These are phyloP conservation scores for Lumbricus terrestris DNA, from an alignment of 2,888 invertebrate species.

Conservation along the genomic window DNA sequence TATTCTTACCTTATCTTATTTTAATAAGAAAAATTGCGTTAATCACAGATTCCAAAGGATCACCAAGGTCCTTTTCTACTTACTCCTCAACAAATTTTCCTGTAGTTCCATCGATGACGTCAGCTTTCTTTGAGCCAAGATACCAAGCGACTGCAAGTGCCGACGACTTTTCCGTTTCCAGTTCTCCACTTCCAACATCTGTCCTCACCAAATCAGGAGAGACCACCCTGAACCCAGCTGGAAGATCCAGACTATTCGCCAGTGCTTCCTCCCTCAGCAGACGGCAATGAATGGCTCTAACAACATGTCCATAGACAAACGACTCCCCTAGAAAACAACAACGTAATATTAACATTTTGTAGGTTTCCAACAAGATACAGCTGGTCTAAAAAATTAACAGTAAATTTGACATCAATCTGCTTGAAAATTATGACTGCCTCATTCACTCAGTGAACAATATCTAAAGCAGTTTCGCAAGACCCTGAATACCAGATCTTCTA, in stretches of 20 bases:
- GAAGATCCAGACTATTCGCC: background rate
- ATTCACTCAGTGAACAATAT: no score
- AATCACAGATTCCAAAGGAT: background rate
- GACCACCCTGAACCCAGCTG: background rate
- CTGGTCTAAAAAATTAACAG: no score
- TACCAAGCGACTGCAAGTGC: constrained; percentile 22
- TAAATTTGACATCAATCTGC: no score
- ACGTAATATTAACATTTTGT: background rate
- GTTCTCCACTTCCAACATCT: constrained; percentile 8
- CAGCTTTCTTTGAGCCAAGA: background rate
- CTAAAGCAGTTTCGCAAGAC: no score
- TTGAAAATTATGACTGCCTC: no score
- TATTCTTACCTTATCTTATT: background rate
- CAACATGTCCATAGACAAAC: constrained; percentile 16
- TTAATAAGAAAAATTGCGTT: background rate
- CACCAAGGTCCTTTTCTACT: background rate
- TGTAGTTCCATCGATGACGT: constrained; percentile 28
- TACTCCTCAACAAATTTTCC: constrained; percentile 21
- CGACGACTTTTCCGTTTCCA: constrained; percentile 25
- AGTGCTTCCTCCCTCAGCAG: constrained; percentile 10
- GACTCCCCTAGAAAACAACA: constrained; percentile 14
- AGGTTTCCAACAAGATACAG: no score
- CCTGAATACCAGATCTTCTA: no score
- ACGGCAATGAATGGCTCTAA: constrained; percentile 16
- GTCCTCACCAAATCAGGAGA: constrained; percentile 6